Conservation (phyloP, 1,140 invertebrate species). For the Palaemon carinicauda region DNA sequence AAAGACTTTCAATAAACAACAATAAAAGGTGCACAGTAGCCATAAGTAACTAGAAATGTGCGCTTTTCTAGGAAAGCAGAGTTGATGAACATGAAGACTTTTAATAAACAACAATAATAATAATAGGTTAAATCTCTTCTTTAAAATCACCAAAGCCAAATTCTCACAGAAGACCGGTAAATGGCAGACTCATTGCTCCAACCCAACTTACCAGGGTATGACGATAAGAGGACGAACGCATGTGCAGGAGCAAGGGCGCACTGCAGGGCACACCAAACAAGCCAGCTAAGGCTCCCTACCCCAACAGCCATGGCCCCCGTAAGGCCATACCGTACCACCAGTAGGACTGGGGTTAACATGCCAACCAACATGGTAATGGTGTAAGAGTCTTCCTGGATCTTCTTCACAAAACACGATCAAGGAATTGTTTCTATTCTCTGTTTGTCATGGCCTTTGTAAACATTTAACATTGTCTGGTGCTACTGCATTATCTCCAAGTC, state of each 20-base stretch:
- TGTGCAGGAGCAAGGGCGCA: constrained; percentile 51
- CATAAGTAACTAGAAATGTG: too few species aligned
- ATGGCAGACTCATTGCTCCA: not conserved
- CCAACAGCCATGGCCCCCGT: constrained; percentile 32
- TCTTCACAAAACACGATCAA: not conserved
- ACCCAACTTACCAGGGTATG: constrained; percentile 51
- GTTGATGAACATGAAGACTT: too few species aligned
- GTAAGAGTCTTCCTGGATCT: too few species aligned
- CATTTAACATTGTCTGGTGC: too few species aligned
- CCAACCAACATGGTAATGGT: constrained; percentile 4
- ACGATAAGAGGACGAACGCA: constrained; percentile 56
- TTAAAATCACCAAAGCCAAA: not conserved
- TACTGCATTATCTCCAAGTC: too few species aligned
- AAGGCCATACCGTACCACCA: constrained; percentile 17
- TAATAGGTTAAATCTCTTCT: too few species aligned
- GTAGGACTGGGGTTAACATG: constrained; percentile 6
- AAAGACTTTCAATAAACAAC: too few species aligned
- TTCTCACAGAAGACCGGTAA: too few species aligned
- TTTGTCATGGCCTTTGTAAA: not conserved
- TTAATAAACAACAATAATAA: too few species aligned
- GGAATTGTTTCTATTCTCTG: not conserved
- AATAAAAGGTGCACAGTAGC: too few species aligned
- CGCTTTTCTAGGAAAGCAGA: too few species aligned
- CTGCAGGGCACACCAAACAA: constrained; percentile 42
- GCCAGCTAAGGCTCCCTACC: constrained; percentile 30